Base-by-base conservation (phyloP, 2,888 invertebrate species). In the Cheilosia scutellata region DNA sequence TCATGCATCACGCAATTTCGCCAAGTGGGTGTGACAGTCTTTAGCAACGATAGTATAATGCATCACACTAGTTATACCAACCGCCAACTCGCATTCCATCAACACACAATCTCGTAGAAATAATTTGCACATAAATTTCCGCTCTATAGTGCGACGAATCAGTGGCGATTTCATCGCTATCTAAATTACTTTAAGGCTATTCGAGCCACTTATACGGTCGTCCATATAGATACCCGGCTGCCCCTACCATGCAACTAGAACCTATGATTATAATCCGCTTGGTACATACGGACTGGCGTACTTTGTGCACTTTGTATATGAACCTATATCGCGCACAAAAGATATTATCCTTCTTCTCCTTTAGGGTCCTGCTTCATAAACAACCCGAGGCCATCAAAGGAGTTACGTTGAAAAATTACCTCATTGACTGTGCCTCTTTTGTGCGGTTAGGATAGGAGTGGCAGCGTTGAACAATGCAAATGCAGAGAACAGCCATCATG, bases 291-390 rank as follows among this genome's bases (percentile, higher is more conserved):
- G 1, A 47, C 49, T 20, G 20, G 20, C 1, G 25, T 20, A 62
- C 16, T 6, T n/a, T 44, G 42, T 13, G 6, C 25, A 27, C 42
- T 49, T 47, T 16, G 2, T 47, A 27, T 25, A 37, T n/a, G n/a
- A n/a, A n/a, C 4, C 7, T 33, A 16, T 47, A 16, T 47, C 6
- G n/a, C 51, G 13, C 60, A 60, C 60, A 65, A 65, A 66, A 83
- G 66, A 77, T 72, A 78, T 83, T 83, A 78, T 83, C 82, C 77
- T 77, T 58, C 57, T 42, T 63, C 57, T 53, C 37, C 76, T 68
- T 79, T 33, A 68, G 76, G 82, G 70, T 75, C 65, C 80, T 84
- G 80, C 75, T 86, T 82, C 86, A 82, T 82, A 82, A 82, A 82
- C 62, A 82, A 77, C 82, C 72, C 62, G 31, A 13, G 66, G 82